Conservation (phyloP, 2,797 vertebrate species). For the Alfaro cultratus region DNA sequence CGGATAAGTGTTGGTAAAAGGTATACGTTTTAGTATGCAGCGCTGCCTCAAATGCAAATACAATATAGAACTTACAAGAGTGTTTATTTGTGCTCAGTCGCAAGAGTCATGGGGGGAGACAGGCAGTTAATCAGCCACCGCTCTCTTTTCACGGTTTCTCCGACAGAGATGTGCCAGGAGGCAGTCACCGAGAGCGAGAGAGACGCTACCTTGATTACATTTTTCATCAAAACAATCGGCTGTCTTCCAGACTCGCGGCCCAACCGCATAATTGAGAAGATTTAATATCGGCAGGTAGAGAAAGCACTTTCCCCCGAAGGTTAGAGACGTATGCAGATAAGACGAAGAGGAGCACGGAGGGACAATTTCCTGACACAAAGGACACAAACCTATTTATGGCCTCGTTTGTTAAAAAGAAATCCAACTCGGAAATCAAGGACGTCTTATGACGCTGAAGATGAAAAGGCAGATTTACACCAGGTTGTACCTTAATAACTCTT, state of each 20-base stretch:
- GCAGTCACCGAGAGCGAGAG: slow-evolving; percentile 18
- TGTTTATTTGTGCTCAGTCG: slow-evolving; percentile 14
- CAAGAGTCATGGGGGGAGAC: slow-evolving; percentile 14
- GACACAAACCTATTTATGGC: slow-evolving; percentile 32
- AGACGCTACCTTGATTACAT: slow-evolving; percentile 67
- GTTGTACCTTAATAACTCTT: not conserved
- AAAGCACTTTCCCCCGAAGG: slow-evolving; percentile 30
- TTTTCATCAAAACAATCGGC: slow-evolving; percentile 69
- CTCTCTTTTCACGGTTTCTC: slow-evolving; percentile 32
- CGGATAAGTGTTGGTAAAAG: not conserved
- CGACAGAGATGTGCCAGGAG: slow-evolving; percentile 38
- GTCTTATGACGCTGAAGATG: not conserved
- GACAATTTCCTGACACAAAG: slow-evolving; percentile 34
- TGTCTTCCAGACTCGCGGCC: slow-evolving; percentile 40
- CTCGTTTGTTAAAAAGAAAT: not conserved
- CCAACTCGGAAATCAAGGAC: not conserved
- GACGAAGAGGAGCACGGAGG: slow-evolving; percentile 25
- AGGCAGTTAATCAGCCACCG: slow-evolving; percentile 48
- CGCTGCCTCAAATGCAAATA: slow-evolving; percentile 5
- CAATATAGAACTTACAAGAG: not conserved
- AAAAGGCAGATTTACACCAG: not conserved
- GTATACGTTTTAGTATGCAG: not conserved
- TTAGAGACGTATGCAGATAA: slow-evolving; percentile 44
- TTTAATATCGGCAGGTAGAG: slow-evolving; percentile 59
- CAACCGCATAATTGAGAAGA: slow-evolving; percentile 63